phyloP scores from a whole-genome alignment of 2,113 vertebrate genomes.

The Cnemophilus loriae region DNA sequence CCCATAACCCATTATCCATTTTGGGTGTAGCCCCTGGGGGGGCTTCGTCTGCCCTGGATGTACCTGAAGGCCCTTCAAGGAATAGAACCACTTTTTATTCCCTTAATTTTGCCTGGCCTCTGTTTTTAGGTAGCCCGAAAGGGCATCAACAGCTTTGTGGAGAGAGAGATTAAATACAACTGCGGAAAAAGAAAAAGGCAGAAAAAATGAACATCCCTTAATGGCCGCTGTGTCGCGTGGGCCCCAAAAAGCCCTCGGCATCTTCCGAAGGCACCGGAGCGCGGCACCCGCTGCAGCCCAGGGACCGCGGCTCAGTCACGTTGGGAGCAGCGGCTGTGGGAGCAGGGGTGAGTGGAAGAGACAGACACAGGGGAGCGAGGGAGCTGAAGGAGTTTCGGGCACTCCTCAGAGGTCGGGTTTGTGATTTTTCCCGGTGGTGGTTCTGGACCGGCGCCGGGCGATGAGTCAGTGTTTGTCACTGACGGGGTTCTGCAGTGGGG shows the following conservation, averaged over 20 bases:
- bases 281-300: fast-evolving
- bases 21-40: not conserved
- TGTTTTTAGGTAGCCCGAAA: not conserved
- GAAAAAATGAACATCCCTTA: not conserved
- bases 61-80: not conserved
- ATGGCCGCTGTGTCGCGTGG: fast-evolving
- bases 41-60: not conserved
- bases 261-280: fast-evolving
- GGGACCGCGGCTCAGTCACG: not conserved
- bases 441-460: fast-evolving
- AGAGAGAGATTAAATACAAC: not conserved
- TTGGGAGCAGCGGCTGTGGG: not conserved
- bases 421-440: not conserved
- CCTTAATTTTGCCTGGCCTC: not conserved
- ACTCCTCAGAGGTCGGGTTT: not conserved
- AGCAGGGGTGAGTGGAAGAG: not conserved
- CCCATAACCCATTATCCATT: fast-evolving
- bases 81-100: fast-evolving
- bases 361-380: not conserved
- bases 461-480: slow-evolving; percentile 19
- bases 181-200: not conserved
- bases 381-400: not conserved
- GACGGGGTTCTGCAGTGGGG: not conserved
- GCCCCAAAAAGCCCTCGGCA: fast-evolving
- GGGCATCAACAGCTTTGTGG: not conserved